Evolutionary conservation across 1,140 invertebrate genomes (phyloP).

Genomic region (Drosophila tani): DNA sequence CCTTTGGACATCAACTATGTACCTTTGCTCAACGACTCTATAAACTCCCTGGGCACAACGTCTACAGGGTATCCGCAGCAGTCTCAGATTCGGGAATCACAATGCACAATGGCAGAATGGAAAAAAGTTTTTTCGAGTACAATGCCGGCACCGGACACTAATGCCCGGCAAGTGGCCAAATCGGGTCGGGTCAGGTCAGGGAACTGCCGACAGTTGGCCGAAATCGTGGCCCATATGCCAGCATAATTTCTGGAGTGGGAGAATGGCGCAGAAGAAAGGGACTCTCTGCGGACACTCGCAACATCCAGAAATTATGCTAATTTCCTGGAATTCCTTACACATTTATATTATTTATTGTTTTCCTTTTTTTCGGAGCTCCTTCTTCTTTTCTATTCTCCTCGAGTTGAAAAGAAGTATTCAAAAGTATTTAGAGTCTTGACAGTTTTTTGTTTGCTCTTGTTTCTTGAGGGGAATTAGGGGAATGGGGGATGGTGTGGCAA

Average conservation of each 20-base stretch:
- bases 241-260: not conserved
- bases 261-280: no score
- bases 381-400: constrained; percentile 30
- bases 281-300: constrained; percentile 25
- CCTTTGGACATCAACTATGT: no score
- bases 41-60: constrained; percentile 9
- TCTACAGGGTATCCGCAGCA: constrained; percentile 11
- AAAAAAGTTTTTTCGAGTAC: constrained; percentile 36
- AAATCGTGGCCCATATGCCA: constrained; percentile 51
- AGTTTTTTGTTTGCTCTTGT: constrained; percentile 35
- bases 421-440: constrained; percentile 77
- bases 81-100: constrained; percentile 50
- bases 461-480: not conserved
- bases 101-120: constrained; percentile 56
- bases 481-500: constrained; percentile 7
- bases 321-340: constrained; percentile 70
- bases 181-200: constrained; percentile 55
- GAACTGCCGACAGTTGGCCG: constrained; percentile 48
- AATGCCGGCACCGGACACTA: constrained; percentile 72
- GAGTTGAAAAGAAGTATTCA: constrained; percentile 55
- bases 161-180: constrained; percentile 61
- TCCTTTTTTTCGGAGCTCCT: constrained; percentile 25
- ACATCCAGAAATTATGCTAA: constrained; percentile 70
- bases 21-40: no score
- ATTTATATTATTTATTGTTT: constrained; percentile 83